Percentiles rank a stretch among this genome's conserved stretches.
phyloP scores from a whole-genome alignment of 1,140 invertebrate species.

The Proctacanthus coquilletti region DNA sequence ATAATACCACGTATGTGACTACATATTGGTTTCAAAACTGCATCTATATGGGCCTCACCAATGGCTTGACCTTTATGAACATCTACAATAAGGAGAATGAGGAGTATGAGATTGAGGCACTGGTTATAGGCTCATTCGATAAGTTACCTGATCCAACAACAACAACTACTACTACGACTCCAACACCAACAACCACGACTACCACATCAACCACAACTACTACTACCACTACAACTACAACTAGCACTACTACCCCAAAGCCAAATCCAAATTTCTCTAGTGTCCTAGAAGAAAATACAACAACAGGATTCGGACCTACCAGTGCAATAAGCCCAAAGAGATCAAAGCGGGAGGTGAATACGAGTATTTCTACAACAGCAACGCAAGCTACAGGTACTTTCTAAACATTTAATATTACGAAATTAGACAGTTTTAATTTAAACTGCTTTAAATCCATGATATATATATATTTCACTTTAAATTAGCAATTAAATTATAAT shows the following conservation, averaged over 20 bases:
- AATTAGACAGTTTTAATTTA: too few relatives aligned
- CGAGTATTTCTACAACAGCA: conserved; percentile 12
- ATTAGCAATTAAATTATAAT: too few relatives aligned
- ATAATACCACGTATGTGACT: conserved; percentile 42
- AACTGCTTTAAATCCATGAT: too few relatives aligned
- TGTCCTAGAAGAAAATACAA: too few relatives aligned
- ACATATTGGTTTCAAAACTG: conserved; percentile 69
- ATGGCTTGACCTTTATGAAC: conserved; percentile 39
- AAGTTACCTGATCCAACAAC: conserved; percentile 42
- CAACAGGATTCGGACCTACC: too few relatives aligned
- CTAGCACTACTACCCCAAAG: conserved; percentile 11
- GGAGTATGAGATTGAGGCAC: conserved; percentile 47
- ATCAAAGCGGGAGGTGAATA: too few relatives aligned
- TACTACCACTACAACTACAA: conserved; percentile 31
- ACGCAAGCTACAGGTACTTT: conserved; percentile 9
- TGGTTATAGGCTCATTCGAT: conserved; percentile 50
- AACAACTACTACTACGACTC: conserved; percentile 38
- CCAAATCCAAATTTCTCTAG: too few relatives aligned
- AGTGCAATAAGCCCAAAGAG: too few relatives aligned
- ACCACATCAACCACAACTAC: conserved; percentile 36
- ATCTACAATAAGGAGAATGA: conserved; percentile 44
- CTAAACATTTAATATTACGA: too few relatives aligned
- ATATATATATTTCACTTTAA: too few relatives aligned
- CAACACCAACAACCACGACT: conserved; percentile 33
- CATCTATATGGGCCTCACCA: conserved; percentile 45